phyloP scores from a whole-genome alignment of 1,140 invertebrate genomes.

The Rhizoglyphus robini region DNA sequence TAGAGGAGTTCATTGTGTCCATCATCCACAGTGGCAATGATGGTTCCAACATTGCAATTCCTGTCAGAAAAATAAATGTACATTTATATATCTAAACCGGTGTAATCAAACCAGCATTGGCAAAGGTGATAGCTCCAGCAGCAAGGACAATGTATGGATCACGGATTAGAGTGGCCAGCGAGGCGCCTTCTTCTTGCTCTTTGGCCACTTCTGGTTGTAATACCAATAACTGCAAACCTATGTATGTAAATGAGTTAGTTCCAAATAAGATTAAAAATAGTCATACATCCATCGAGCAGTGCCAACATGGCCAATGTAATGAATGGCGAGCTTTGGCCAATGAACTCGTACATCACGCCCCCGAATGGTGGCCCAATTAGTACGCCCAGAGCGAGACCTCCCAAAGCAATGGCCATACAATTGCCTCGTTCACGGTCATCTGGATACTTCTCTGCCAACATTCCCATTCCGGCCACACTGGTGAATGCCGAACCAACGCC shows the following conservation, averaged over 20 bases:
- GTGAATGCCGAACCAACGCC: constrained; percentile 94
- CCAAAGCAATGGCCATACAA: constrained; percentile 91
- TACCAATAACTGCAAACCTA: constrained; percentile 84
- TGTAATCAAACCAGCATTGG: constrained; percentile 73
- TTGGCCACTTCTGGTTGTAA: constrained; percentile 81
- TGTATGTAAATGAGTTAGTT: constrained; percentile 22
- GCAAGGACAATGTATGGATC: constrained; percentile 85
- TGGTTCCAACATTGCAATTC: constrained; percentile 90
- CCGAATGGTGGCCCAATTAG: constrained; percentile 90
- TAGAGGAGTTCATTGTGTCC: constrained; percentile 79
- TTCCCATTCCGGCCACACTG: constrained; percentile 93
- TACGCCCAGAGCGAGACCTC: constrained; percentile 88
- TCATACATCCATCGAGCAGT: constrained; percentile 81
- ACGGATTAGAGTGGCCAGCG: constrained; percentile 67
- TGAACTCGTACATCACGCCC: constrained; percentile 91
- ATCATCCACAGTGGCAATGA: constrained; percentile 97
- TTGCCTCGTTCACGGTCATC: constrained; percentile 90
- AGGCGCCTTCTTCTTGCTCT: constrained; percentile 80
- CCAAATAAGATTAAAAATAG: constrained; percentile 28
- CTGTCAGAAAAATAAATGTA: constrained; percentile 32
- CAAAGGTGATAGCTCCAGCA: constrained; percentile 83
- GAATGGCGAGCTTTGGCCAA: constrained; percentile 91
- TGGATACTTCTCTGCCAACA: constrained; percentile 85
- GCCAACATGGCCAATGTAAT: constrained; percentile 80
- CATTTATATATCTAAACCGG: background rate